A percentile compares a stretch with the other conserved stretches of the same genome.
These are phyloP conservation scores for Seriola dumerili DNA, from an alignment of 2,113 vertebrate genomes.

Conservation along the genomic window DNA sequence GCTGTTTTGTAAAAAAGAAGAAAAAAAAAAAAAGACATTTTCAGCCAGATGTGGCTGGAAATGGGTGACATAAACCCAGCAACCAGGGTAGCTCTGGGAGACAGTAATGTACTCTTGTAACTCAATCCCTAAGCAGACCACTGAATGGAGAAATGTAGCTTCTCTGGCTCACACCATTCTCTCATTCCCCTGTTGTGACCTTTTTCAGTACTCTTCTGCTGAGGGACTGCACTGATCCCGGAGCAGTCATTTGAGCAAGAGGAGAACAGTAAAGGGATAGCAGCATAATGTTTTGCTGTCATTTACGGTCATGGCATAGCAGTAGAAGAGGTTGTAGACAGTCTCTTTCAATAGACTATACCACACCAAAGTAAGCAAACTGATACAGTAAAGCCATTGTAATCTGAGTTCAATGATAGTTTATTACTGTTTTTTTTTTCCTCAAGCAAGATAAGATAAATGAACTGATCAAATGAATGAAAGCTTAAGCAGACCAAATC, in stretches of 20 bases:
- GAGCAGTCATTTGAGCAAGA: constrained; percentile 60
- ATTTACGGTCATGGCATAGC: constrained; percentile 47
- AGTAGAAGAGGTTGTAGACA: constrained; percentile 14
- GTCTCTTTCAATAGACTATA: constrained; percentile 9
- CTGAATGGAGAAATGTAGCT: constrained; percentile 59
- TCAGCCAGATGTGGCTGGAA: constrained; percentile 28
- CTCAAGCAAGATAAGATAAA: constrained; percentile 2
- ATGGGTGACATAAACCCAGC: constrained; percentile 31
- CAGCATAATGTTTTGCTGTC: constrained; percentile 44
- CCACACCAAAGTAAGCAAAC: constrained; percentile 16
- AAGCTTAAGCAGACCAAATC: neutral
- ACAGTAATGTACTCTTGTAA: constrained; percentile 70
- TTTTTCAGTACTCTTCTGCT: constrained; percentile 58
- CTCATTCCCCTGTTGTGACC: constrained; percentile 60
- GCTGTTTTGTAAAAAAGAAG: constrained; percentile 13
- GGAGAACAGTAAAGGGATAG: constrained; percentile 50
- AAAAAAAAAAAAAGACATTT: constrained; percentile 27
- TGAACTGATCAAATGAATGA: neutral
- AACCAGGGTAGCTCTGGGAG: constrained; percentile 57
- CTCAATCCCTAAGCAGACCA: constrained; percentile 58
- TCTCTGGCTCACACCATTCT: constrained; percentile 40
- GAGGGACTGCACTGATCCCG: constrained; percentile 53
- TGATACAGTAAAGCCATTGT: neutral
- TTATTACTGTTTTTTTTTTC: neutral
- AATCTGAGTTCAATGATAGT: constrained; percentile 2